Conservation (phyloP, 2,888 invertebrate species). For the Cylindroiulus punctatus region DNA sequence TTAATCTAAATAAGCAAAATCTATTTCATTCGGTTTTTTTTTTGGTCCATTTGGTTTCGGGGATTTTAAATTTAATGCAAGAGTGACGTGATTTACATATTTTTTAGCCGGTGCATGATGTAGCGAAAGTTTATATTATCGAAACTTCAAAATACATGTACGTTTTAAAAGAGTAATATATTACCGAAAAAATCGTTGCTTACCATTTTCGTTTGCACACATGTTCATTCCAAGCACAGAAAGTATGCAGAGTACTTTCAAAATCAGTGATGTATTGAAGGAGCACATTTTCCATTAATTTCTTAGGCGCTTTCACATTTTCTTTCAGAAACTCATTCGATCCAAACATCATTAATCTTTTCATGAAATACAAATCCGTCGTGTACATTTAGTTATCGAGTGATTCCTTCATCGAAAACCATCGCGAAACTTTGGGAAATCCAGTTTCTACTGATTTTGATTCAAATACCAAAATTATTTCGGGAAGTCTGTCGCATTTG, state of each 20-base stretch:
- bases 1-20: no score
- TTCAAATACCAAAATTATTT: conserved; percentile 12
- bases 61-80: no score
- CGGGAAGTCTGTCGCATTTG: background rate
- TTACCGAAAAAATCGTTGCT: background rate
- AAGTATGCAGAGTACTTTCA: background rate
- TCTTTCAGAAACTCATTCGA: background rate
- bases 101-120: no score
- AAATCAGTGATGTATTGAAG: background rate
- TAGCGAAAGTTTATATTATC: no score
- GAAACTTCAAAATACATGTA: no score
- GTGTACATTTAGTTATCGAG: background rate
- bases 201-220: background rate
- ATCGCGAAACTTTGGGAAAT: background rate
- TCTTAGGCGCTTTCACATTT: background rate
- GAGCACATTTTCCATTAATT: conserved; percentile 23
- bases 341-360: conserved; percentile 25
- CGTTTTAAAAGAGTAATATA: no score
- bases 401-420: background rate
- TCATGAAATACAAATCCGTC: background rate
- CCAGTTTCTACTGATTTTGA: background rate
- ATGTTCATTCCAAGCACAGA: background rate
- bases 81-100: no score
- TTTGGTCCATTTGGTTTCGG: no score
- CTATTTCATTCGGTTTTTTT: no score